Evolutionary conservation across 1,140 invertebrate genomes (phyloP), one percentile per base, ranked within the genome.

Genomic region (Calosoma granatense): DNA sequence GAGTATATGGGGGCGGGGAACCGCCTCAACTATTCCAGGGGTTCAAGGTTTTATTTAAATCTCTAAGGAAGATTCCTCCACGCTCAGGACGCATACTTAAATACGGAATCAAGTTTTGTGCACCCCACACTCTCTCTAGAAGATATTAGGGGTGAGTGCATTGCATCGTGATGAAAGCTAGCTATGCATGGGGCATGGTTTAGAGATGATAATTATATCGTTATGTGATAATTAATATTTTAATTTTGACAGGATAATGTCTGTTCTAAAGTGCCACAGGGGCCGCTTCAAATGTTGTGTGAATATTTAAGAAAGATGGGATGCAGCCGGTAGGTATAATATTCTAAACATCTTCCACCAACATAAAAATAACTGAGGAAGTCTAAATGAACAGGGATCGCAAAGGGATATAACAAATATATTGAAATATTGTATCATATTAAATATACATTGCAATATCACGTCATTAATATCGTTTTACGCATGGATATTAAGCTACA

Each of bases 101-200:
- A 47, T 47, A 17, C 41, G 41, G 41, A 47, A 47, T 47, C 41
- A 47, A 47, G 41, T 47, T 47, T 47, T 47, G 41, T 47, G 41
- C 6, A 47, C 17, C 17, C 41, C 15, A 6, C 15, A 4, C 6
- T 47, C 41, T 6, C 3, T 6, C 41, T 11, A 17, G 26, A 30
- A 6, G 6, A 30, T 17, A n/a, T 36, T 36, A 9, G 26, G 26
- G 26, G 26, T 6, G 4, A 47, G 4, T 47, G 41, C 17, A 17
- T n/a, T n/a, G n/a, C n/a, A 47, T 6, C 9, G 41, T 11, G 41
- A 6, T 47, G 17, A 17, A 4, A 9, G 3, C 15, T 47, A 11
- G 17, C 6, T 30, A 17, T 47, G 41, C 41, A 12, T n/a, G 26
- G 26, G n/a, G n/a, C n/a, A n/a, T n/a, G n/a, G n/a, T n/a, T n/a